phyloP scores from a whole-genome alignment of 1,140 invertebrate species.

The Drosophila parvula region DNA sequence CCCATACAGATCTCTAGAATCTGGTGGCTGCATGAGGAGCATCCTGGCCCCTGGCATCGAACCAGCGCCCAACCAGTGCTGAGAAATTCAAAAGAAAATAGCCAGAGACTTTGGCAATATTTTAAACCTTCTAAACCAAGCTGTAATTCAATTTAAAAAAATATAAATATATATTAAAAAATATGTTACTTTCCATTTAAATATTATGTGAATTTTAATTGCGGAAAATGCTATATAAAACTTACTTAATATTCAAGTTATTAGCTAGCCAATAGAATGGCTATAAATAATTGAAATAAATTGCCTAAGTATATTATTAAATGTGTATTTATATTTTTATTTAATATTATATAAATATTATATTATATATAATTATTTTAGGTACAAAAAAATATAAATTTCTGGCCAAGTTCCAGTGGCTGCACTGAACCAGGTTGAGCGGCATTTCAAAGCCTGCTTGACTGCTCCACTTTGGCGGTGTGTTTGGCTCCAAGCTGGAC shows the following conservation, averaged over 20 bases:
- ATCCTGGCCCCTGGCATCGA: constrained; percentile 26
- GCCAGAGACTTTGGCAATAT: not conserved
- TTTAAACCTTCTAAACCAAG: too few species aligned
- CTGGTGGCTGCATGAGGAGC: constrained; percentile 23
- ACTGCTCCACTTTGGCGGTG: constrained; percentile 77
- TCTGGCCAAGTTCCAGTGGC: constrained; percentile 2
- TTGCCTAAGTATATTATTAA: not conserved
- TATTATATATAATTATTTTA: too few species aligned
- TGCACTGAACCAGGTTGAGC: constrained; percentile 36
- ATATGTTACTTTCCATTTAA: too few species aligned
- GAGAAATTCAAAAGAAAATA: not conserved
- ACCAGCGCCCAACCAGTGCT: constrained; percentile 1
- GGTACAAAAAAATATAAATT: too few species aligned
- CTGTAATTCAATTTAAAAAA: too few species aligned
- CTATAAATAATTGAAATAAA: not conserved
- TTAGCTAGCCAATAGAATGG: not conserved
- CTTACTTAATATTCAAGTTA: not conserved
- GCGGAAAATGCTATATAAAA: not conserved
- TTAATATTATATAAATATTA: not conserved
- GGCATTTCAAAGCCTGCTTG: constrained; percentile 77
- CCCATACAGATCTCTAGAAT: constrained; percentile 6
- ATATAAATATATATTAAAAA: too few species aligned
- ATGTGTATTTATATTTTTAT: not conserved
- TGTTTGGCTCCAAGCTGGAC: constrained; percentile 35
- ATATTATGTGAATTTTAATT: too few species aligned